Percentiles rank a stretch among this genome's conserved stretches.
phyloP scores from a whole-genome alignment of 2,888 invertebrate species.

The Epicampocera succincta region DNA sequence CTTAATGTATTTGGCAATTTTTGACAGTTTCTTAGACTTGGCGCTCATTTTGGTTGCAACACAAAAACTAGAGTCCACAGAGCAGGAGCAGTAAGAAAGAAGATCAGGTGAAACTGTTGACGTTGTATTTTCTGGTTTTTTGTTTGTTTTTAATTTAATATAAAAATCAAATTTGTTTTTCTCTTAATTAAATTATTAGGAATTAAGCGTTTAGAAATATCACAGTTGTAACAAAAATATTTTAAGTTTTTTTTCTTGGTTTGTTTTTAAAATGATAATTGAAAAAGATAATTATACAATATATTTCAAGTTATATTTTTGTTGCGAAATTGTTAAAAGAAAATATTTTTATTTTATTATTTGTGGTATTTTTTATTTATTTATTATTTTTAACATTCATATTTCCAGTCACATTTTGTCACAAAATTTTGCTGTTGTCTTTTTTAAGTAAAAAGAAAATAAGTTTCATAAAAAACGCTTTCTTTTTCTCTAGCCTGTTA shows the following conservation, averaged over 20 bases:
- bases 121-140: slow-evolving; percentile 11
- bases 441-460: slow-evolving; percentile 13
- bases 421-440: slow-evolving; percentile 62
- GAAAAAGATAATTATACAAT: too few species aligned
- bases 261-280: not conserved
- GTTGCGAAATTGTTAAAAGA: too few species aligned
- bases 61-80: not conserved
- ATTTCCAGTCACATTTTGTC: slow-evolving; percentile 66
- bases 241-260: slow-evolving; percentile 30
- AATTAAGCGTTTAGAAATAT: slow-evolving; percentile 33
- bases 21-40: slow-evolving; percentile 79
- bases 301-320: too few species aligned
- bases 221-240: slow-evolving; percentile 36
- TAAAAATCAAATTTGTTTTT: slow-evolving; percentile 2
- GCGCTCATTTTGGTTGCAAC: slow-evolving; percentile 75
- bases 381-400: too few species aligned
- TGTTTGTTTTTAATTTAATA: slow-evolving; percentile 20
- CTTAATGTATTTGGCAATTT: slow-evolving; percentile 81
- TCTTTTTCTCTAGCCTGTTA: not conserved
- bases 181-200: slow-evolving; percentile 22
- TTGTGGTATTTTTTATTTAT: slow-evolving; percentile 19
- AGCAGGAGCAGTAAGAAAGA: not conserved
- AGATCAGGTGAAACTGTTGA: slow-evolving; percentile 7
- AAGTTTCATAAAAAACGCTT: slow-evolving; percentile 12
- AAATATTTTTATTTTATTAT: not conserved